Evolutionary conservation across 1,140 invertebrate genomes (phyloP), one percentile per base, ranked within the genome.

Genomic region (Apis cerana): DNA sequence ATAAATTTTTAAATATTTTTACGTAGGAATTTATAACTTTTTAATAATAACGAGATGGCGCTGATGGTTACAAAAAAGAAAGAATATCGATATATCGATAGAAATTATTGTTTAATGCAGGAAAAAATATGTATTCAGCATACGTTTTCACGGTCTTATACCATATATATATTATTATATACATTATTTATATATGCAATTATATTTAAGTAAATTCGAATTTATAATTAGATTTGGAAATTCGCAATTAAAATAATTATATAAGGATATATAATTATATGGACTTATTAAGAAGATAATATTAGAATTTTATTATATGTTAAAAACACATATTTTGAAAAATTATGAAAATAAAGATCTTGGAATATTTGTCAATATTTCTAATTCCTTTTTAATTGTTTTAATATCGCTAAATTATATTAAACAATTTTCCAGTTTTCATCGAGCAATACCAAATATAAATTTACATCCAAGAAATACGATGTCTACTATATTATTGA

Each of bases 401-500:
- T 68, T 21, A 13, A 43, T 54, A 27, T 27, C 21, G 33, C 1
- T 43, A 11, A 54, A 80, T 10, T 13, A 10, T 62, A 48, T 27
- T 15, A 43, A 33, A 62, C 21, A 27, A 80, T 72, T 54, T 19
- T 79, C 23, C 43, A 56, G 48, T 2, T 52, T 50, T 21, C 15
- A 19, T 1, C 19, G n/a, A 21, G 50, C 21, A 65, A 65, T 67
- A 65, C 27, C 54, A 33, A 58, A 75, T 58, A 68, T 68, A 56
- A 68, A 80, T 27, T 64, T 64, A 8, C 48, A 72, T 72, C 33
- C 52, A 9, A 23, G 15, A 50, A 74, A 52, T 19, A 54, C 52
- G n/a, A 50, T 58, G 52, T 50, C 62, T 54, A 52, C 61, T 81
- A 19, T 67, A 27, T 65, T 67, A 75, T 50, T 81, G 71, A 75